A percentile compares a stretch with the other conserved stretches of the same genome.
Evolutionary conservation across 2,888 invertebrate genomes (phyloP).

Genomic region (Ochropleura plecta): DNA sequence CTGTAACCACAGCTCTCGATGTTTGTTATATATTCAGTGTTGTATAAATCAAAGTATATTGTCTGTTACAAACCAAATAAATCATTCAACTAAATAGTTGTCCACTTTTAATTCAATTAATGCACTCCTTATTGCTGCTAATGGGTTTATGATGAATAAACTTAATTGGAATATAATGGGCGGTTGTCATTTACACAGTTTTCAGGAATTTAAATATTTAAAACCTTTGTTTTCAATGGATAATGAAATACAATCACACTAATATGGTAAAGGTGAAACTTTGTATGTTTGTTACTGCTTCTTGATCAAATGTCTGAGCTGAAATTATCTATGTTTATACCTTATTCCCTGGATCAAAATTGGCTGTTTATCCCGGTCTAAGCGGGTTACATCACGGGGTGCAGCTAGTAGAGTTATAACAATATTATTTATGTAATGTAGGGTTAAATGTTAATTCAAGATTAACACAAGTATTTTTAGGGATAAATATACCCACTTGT

Average conservation of each 20-base stretch:
- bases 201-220: constrained; percentile 31
- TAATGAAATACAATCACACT: constrained; percentile 4
- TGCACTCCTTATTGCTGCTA: constrained; percentile 28
- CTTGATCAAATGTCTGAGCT: too few species aligned
- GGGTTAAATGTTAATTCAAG: constrained; percentile 29
- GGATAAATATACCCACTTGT: too few species aligned
- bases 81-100: constrained; percentile 36
- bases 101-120: constrained; percentile 34
- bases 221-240: constrained; percentile 46
- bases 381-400: too few species aligned
- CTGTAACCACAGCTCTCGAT: constrained; percentile 60
- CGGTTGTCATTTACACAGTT: constrained; percentile 43
- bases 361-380: too few species aligned
- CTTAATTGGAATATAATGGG: constrained; percentile 61
- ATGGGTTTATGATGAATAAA: constrained; percentile 48
- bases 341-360: too few species aligned
- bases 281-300: too few species aligned
- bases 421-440: constrained; percentile 13
- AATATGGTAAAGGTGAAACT: too few species aligned
- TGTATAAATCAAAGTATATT: constrained; percentile 59
- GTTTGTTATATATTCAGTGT: constrained; percentile 69
- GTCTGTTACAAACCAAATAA: constrained; percentile 61
- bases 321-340: constrained; percentile 15
- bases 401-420: constrained; percentile 9
- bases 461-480: constrained; percentile 1